Evolutionary conservation across 1,140 invertebrate species (phyloP), one percentile per base, ranked within the genome.

Genomic region (Papilio dardanus): DNA sequence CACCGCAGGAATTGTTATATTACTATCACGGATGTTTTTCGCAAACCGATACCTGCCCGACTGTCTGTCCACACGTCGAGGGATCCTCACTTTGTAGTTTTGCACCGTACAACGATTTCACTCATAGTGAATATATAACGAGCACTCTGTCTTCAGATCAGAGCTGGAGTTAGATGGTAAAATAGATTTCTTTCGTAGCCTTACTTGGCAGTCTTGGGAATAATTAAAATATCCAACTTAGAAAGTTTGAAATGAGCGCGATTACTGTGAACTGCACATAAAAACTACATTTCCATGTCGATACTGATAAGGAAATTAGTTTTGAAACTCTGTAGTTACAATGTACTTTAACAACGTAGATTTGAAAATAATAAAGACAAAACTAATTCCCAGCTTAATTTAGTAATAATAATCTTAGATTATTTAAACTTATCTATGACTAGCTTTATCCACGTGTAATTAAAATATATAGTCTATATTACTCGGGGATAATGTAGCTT

Each of bases 1-100:
- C 54, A 12, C n/a, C 54, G 10, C 54, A 16, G 24, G 21, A 62
- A 62, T 62, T 62, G 54, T 62, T 62, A 62, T 62, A 62, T 62
- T 62, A 62, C 10, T 28, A 62, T 14, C 24, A 62, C 54, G 54
- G 54, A 62, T 62, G 54, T 62, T 62, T 62, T 14, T 12, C 54
- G 24, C 21, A 28, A 28, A 24, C 50, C 19, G 50, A 58, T 58
- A 58, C 7, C 50, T 10, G 50, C 14, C 35, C 35, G 35, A 37
- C n/a, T n/a, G n/a, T n/a, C n/a, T n/a, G n/a, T n/a, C n/a, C n/a
- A n/a, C 35, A 46, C 16, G 19, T 46, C 42, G 14, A n/a, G 16
- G 16, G 16, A 46, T 50, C 1, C 3, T 37, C 35, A 37, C 35
- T 37, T 37, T 37, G 35, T 10, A 19, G n/a, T 19, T 50, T 19